Conservation (phyloP, 2,113 vertebrate species). For the Coregonus clupeaformis region DNA sequence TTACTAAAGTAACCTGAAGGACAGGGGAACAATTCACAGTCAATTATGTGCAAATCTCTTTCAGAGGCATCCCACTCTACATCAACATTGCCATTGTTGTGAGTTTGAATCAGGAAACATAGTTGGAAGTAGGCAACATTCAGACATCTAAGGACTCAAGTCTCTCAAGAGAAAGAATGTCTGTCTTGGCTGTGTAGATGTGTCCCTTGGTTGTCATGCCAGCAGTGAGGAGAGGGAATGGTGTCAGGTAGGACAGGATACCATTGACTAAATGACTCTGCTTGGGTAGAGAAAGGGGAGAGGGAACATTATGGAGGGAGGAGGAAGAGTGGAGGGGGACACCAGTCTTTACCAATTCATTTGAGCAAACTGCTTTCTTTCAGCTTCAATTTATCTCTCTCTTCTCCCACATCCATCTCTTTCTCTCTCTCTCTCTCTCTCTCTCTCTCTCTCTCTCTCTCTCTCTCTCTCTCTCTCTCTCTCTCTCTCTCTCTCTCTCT, state of each 20-base stretch:
- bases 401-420: background rate
- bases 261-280: no score
- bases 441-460: conserved; percentile 14
- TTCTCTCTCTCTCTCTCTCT: conserved; percentile 23
- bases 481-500: conserved; percentile 1
- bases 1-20: conserved; percentile 5
- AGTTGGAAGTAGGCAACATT: background rate
- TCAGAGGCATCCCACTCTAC: background rate
- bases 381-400: conserved; percentile 13
- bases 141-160: background rate
- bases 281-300: background rate
- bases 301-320: background rate
- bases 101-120: background rate
- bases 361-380: conserved; percentile 27
- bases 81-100: background rate
- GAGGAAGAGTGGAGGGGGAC: conserved; percentile 33
- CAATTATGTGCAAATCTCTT: conserved; percentile 2
- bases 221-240: no score
- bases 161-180: background rate
- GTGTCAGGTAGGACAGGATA: no score
- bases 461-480: conserved; percentile 10
- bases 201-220: background rate
- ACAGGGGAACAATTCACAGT: background rate
- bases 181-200: background rate
- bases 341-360: conserved; percentile 48